Evolutionary conservation across 1,140 invertebrate species (phyloP).

Genomic region (Aleiodes sp.): DNA sequence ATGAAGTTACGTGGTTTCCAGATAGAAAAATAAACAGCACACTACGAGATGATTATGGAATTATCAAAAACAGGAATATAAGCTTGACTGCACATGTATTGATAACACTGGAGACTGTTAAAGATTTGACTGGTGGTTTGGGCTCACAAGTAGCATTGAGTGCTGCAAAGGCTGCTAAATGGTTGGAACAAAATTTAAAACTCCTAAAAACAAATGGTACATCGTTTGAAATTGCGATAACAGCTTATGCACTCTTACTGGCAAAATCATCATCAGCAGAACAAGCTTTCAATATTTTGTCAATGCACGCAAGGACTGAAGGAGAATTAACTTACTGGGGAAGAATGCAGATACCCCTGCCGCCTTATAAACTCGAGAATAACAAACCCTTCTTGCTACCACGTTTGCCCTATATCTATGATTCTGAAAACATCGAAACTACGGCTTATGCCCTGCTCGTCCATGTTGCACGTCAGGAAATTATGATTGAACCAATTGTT

Average conservation of each 20-base stretch:
- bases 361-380: conserved; percentile 86
- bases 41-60: conserved; percentile 65
- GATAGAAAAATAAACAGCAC: conserved; percentile 87
- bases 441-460: conserved; percentile 93
- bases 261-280: conserved; percentile 83
- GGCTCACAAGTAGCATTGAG: conserved; percentile 77
- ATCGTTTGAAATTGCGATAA: conserved; percentile 87
- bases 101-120: conserved; percentile 83
- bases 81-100: conserved; percentile 90
- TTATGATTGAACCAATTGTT: conserved; percentile 84
- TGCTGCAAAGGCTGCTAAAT: conserved; percentile 76
- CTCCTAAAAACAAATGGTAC: conserved; percentile 75
- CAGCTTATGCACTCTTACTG: conserved; percentile 85
- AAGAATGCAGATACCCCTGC: conserved; percentile 77
- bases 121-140: conserved; percentile 81
- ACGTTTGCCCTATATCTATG: conserved; percentile 85
- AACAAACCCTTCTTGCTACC: conserved; percentile 91
- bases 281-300: conserved; percentile 80
- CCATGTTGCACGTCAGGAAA: conserved; percentile 84
- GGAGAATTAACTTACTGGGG: conserved; percentile 89
- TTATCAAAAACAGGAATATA: conserved; percentile 78
- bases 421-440: conserved; percentile 90
- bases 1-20: conserved; percentile 83
- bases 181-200: conserved; percentile 86
- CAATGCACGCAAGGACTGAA: conserved; percentile 71